Percentiles rank a stretch among this genome's conserved stretches.
Evolutionary conservation across 2,113 vertebrate species (phyloP).

Genomic region (Coracopsis vasa): DNA sequence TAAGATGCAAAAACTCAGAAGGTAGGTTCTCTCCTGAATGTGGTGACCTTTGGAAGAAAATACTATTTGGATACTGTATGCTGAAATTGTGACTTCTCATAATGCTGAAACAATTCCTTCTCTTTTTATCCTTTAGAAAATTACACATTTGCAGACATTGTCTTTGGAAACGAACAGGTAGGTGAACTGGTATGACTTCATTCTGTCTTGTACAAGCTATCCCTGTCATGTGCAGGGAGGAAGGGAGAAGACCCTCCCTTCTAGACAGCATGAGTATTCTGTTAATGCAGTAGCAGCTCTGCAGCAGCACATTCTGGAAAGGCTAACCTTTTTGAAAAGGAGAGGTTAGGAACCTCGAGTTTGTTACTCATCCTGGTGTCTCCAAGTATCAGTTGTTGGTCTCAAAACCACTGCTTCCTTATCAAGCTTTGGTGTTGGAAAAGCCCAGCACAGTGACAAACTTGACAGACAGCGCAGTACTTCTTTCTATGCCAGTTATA

Average conservation of each 20-base stretch:
- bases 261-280: not conserved
- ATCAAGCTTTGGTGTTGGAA: not conserved
- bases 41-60: not conserved
- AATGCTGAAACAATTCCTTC: conserved; percentile 10
- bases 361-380: not conserved
- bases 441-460: not conserved
- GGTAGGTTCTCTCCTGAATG: conserved; percentile 72
- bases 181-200: not conserved
- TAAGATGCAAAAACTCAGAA: conserved; percentile 81
- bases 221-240: not conserved
- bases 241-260: not conserved
- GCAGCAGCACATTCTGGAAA: not conserved
- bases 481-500: not conserved
- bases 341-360: not conserved
- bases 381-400: not conserved
- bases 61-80: not conserved
- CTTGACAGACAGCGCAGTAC: not conserved
- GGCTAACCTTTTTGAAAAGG: not conserved
- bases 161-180: conserved; percentile 94
- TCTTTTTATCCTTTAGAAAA: conserved; percentile 67
- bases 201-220: not conserved
- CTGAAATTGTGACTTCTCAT: not conserved
- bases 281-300: not conserved
- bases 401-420: not conserved
- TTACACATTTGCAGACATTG: conserved; percentile 92